Percentiles rank a stretch among this genome's conserved stretches.
These are phyloP conservation scores for Gadus macrocephalus DNA, from an alignment of 2,113 vertebrate genomes.

Conservation along the genomic window DNA sequence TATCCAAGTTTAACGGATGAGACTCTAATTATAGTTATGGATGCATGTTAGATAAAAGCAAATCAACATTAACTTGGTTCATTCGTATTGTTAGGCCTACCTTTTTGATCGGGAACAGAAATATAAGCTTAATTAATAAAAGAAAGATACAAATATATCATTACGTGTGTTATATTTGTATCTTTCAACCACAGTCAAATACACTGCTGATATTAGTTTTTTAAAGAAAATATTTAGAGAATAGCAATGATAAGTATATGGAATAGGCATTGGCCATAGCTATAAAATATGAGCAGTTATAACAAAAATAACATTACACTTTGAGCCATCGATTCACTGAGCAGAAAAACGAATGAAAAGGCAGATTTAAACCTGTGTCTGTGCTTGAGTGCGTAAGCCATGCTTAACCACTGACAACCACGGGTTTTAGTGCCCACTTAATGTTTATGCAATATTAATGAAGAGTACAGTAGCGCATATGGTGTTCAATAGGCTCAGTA, in stretches of 20 bases:
- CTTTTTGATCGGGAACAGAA: too few species aligned
- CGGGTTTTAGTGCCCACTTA: conserved; percentile 52
- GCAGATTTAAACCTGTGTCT: background rate
- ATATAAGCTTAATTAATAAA: too few species aligned
- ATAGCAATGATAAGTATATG: too few species aligned
- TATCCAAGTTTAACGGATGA: too few species aligned
- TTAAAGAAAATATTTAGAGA: too few species aligned
- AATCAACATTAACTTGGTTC: too few species aligned
- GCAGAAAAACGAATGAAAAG: background rate
- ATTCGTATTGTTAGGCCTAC: too few species aligned
- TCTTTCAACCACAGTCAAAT: background rate
- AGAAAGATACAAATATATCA: background rate
- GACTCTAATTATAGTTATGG: too few species aligned
- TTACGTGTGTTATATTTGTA: background rate
- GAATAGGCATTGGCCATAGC: too few species aligned
- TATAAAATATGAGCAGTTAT: too few species aligned
- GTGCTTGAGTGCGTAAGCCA: too few species aligned
- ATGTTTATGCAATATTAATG: conserved; percentile 59
- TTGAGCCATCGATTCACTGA: background rate
- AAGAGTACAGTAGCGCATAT: conserved; percentile 28
- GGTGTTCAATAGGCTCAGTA: conserved; percentile 21
- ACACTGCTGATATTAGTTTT: background rate
- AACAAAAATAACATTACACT: too few species aligned
- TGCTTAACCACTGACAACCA: conserved; percentile 41
- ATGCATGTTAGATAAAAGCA: background rate